A percentile compares a stretch with the other conserved stretches of the same genome.
Conservation (phyloP, 2,113 vertebrate species). For the Actenoides hombroni region DNA sequence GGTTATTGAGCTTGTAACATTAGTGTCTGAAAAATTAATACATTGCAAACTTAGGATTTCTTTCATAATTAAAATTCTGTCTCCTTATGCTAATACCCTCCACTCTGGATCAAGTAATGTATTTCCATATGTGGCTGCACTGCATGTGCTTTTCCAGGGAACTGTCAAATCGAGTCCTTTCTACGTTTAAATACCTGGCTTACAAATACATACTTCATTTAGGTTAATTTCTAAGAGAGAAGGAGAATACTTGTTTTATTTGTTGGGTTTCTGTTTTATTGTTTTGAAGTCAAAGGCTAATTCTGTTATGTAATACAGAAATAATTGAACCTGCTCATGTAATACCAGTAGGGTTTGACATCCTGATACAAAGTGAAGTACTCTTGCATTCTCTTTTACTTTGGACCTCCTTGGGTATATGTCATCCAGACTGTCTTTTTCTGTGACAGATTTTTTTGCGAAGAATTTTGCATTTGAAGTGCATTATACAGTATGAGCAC, state of each 20-base stretch:
- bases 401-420: background rate
- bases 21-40: background rate
- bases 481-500: background rate
- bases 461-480: background rate
- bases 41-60: background rate
- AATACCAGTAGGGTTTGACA: background rate
- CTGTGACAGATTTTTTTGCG: background rate
- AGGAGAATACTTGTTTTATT: background rate
- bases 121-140: background rate
- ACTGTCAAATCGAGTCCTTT: background rate
- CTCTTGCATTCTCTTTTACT: background rate
- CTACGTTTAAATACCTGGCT: background rate
- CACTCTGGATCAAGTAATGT: background rate
- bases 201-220: background rate
- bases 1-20: background rate
- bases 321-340: background rate
- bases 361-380: background rate
- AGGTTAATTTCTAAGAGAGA: background rate
- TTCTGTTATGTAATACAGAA: background rate
- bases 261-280: background rate
- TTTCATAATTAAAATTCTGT: background rate
- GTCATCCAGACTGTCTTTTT: background rate
- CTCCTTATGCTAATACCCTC: background rate
- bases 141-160: background rate
- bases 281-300: background rate